These are phyloP conservation scores for Cottus gobio DNA, from an alignment of 2,113 vertebrate genomes.

Conservation along the genomic window DNA sequence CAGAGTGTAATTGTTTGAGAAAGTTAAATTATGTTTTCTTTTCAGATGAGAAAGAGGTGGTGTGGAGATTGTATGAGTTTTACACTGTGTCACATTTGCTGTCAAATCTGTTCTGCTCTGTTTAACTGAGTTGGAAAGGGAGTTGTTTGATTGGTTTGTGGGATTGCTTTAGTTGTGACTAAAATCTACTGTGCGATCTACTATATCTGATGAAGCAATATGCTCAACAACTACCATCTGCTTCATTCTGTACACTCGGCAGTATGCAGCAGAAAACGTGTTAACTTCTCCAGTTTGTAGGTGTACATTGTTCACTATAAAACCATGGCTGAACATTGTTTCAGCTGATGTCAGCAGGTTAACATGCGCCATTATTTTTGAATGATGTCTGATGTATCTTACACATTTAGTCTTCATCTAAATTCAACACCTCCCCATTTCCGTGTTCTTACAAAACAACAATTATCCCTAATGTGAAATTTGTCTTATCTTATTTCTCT, in stretches of 20 bases:
- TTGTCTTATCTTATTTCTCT: not conserved
- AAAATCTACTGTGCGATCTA: constrained; percentile 20
- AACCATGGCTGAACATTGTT: not conserved
- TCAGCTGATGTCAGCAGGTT: not conserved
- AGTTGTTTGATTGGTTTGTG: constrained; percentile 24
- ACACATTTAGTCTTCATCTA: not conserved
- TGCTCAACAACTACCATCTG: constrained; percentile 23
- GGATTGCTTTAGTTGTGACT: constrained; percentile 30
- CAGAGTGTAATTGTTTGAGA: constrained; percentile 39
- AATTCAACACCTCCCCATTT: not conserved
- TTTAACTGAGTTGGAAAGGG: constrained; percentile 15
- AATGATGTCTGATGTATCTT: not conserved
- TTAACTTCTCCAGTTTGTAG: not conserved
- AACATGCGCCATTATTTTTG: not conserved
- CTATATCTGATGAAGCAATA: constrained; percentile 36
- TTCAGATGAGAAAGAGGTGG: constrained; percentile 24
- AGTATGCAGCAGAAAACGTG: constrained; percentile 24
- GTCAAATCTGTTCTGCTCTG: constrained; percentile 37
- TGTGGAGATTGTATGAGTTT: constrained; percentile 22
- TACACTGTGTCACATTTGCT: constrained; percentile 8
- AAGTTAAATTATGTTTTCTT: constrained; percentile 53
- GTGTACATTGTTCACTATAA: not conserved
- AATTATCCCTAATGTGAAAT: not conserved
- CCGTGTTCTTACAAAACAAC: not conserved
- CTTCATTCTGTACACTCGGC: constrained; percentile 2